phyloP scores from a whole-genome alignment of 2,888 invertebrate genomes.

The Blastobasis adustella region DNA sequence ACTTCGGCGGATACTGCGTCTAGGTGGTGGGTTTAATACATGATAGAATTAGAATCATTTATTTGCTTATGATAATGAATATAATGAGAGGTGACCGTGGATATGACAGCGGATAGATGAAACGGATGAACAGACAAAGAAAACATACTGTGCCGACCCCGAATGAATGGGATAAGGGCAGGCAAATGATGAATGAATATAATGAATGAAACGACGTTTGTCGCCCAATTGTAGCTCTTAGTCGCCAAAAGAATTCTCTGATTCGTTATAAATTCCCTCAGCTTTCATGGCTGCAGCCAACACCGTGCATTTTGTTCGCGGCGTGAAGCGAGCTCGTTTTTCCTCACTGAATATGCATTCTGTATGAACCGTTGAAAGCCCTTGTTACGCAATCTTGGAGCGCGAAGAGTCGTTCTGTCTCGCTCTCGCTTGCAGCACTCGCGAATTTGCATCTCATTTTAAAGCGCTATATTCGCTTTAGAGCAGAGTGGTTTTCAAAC shows the following conservation, averaged over 20 bases:
- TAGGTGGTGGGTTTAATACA: no score
- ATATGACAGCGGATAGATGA: no score
- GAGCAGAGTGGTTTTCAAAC: background rate
- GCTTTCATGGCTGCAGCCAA: background rate
- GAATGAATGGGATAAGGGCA: no score
- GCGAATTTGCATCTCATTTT: constrained; percentile 29
- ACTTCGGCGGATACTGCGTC: no score
- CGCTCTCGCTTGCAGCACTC: background rate
- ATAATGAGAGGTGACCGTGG: no score
- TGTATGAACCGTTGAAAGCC: background rate
- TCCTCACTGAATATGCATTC: background rate
- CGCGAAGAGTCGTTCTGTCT: constrained; percentile 26
- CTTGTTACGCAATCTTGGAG: constrained; percentile 23
- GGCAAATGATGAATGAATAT: no score
- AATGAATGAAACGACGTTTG: background rate
- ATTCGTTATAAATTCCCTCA: background rate
- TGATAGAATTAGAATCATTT: no score
- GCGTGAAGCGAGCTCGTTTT: background rate
- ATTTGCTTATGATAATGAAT: no score
- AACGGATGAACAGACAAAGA: no score
- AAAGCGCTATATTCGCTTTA: constrained; percentile 23
- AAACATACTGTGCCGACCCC: no score
- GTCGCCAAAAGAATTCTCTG: background rate
- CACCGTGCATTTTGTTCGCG: background rate
- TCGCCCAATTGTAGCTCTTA: background rate